Conservation (phyloP, 1,140 invertebrate genomes). For the Zaprionus ghesquierei region DNA sequence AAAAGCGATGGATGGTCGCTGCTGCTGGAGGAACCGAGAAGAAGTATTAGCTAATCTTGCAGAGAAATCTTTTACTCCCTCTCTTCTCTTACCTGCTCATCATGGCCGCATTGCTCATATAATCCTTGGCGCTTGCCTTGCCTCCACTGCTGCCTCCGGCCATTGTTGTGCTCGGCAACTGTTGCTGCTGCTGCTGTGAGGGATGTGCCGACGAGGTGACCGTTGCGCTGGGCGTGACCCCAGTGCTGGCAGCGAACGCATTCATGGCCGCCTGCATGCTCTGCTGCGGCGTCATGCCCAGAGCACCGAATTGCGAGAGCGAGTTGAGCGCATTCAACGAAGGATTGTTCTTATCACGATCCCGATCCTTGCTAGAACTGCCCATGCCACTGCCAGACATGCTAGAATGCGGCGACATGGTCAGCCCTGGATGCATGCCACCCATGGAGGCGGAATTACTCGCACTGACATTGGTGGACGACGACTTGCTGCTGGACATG, state of each 20-base stretch:
- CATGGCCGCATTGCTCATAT: conserved; percentile 82
- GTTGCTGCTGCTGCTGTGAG: conserved; percentile 44
- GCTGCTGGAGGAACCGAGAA: conserved; percentile 24
- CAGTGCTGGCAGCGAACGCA: conserved; percentile 73
- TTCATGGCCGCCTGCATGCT: conserved; percentile 82
- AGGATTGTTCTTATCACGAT: conserved; percentile 77
- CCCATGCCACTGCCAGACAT: conserved; percentile 28
- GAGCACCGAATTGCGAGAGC: conserved; percentile 74
- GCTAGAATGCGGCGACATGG: conserved; percentile 64
- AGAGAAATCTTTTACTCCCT: neutral
- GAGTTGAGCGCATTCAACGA: conserved; percentile 81
- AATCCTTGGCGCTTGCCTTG: conserved; percentile 67
- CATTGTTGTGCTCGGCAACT: conserved; percentile 36
- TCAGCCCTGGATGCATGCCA: conserved; percentile 52
- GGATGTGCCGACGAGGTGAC: conserved; percentile 55
- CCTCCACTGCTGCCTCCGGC: conserved; percentile 26
- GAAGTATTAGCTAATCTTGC: neutral
- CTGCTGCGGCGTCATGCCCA: conserved; percentile 79
- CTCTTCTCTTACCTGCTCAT: conserved; percentile 82
- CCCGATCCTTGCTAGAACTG: conserved; percentile 36
- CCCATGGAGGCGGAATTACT: conserved; percentile 45
- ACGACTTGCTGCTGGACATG: conserved; percentile 58
- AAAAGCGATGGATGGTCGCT: conserved; percentile 91
- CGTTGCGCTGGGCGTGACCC: conserved; percentile 45
- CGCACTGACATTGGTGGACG: conserved; percentile 57